These are phyloP conservation scores for Psilopsiagon aymara DNA, from an alignment of 2,113 vertebrate species.

Conservation along the genomic window DNA sequence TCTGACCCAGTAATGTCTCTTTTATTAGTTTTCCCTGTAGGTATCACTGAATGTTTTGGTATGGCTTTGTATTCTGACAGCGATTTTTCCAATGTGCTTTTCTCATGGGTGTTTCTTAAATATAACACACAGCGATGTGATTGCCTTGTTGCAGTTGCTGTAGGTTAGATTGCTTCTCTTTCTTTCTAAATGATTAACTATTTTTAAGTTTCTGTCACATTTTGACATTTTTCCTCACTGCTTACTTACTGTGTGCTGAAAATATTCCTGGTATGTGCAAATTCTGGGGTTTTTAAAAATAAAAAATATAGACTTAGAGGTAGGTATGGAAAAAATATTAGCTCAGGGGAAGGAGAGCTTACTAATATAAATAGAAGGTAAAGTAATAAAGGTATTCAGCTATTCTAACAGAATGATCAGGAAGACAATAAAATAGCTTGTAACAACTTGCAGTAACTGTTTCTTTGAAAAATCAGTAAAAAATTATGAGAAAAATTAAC, in stretches of 20 bases:
- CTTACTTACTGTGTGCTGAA: neutral
- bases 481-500: neutral
- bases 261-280: neutral
- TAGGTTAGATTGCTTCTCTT: neutral
- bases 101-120: neutral
- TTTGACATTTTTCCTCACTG: neutral
- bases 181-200: neutral
- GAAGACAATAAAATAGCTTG: neutral
- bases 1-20: neutral
- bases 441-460: neutral
- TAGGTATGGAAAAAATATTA: neutral
- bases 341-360: neutral
- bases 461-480: neutral
- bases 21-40: neutral
- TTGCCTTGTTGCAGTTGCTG: neutral
- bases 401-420: neutral
- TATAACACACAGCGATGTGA: neutral
- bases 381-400: neutral
- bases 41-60: neutral
- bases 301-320: neutral
- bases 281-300: neutral
- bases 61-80: neutral
- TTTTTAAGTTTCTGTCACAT: neutral
- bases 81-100: neutral
- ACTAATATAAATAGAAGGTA: neutral